Evolutionary conservation across 1,140 invertebrate species (phyloP).

Genomic region (Saccostrea cuccullata): DNA sequence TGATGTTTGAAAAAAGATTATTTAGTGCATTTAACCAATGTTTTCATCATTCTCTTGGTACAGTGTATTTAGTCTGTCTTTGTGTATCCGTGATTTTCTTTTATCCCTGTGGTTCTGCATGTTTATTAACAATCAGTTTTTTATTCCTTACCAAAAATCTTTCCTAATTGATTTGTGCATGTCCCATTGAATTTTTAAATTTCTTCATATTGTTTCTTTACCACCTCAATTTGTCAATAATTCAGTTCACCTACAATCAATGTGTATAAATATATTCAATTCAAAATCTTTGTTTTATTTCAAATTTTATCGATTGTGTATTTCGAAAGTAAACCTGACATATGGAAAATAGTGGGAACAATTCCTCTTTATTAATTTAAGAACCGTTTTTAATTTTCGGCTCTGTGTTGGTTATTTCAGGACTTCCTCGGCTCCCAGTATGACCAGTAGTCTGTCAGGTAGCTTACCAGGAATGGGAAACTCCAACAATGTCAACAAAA

Average conservation of each 20-base stretch:
- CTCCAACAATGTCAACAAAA: conserved; percentile 23
- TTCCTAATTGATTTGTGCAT: conserved; percentile 25
- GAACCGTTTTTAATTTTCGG: neutral
- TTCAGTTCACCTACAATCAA: neutral
- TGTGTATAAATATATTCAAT: neutral
- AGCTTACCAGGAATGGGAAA: conserved; percentile 59
- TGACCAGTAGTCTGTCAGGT: conserved; percentile 70
- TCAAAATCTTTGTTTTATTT: neutral
- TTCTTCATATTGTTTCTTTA: neutral
- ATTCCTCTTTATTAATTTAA: neutral
- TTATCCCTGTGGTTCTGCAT: neutral
- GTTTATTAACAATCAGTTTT: conserved; percentile 10
- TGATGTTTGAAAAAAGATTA: neutral
- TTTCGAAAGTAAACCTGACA: neutral
- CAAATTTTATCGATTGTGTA: neutral
- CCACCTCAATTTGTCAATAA: neutral
- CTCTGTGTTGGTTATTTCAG: conserved; percentile 48
- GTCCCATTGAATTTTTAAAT: neutral
- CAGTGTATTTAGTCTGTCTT: neutral
- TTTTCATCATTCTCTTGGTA: too few relatives aligned
- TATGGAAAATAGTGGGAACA: neutral
- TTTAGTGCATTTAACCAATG: neutral
- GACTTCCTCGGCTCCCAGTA: conserved; percentile 59
- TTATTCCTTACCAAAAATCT: neutral
- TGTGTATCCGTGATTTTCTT: neutral